Base-by-base conservation (phyloP, 1,140 invertebrate genomes). In the Littorina saxatilis region DNA sequence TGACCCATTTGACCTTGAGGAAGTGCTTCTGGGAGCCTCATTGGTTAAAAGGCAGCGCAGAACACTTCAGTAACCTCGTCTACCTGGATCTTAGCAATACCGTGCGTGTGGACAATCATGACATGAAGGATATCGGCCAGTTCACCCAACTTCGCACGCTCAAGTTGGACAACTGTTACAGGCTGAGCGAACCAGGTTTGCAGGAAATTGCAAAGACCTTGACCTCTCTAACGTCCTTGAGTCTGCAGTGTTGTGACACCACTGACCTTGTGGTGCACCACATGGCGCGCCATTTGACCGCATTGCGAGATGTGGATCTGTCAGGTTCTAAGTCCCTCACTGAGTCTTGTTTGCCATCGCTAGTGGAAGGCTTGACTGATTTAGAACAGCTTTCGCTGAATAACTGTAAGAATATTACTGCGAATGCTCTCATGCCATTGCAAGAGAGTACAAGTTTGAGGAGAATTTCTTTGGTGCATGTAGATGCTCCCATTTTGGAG, bases 261-360 rank as follows among this genome's bases (percentile, higher is more conserved):
- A 35, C 80, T 7, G 84, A 85, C 50, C 52, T 85, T 17, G 82
- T 82, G 17, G 37, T 83, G n/a, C 87, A 88, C 77, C 85, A 84
- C 43, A 83, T 88, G 15, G 61, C 70, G 29, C 73, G 85, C 27
- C 68, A 85, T 43, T 40, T 87, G 29, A 74, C 23, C 7, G 72
- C 82, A 39, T 47, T 88, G n/a, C 20, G 79, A 55, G 29, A 72
- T 20, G 55, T 87, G 13, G 85, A 86, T 72, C 43, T 86, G 0
- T 58, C 68, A 55, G 2, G 55, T 11, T 83, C 82, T 70, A 52
- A 35, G n/a, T 23, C 35, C 23, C 52, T 86, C 17, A 80, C 79
- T 20, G 63, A 78, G 61, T 79, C 70, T 15, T 35, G 75, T 17
- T 35, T 86, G 32, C 40, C 70, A 29, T 72, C 32, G 39, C 23